Evolutionary conservation across 2,888 invertebrate genomes (phyloP).

Genomic region (Imbricaverruca yamaguchii): DNA sequence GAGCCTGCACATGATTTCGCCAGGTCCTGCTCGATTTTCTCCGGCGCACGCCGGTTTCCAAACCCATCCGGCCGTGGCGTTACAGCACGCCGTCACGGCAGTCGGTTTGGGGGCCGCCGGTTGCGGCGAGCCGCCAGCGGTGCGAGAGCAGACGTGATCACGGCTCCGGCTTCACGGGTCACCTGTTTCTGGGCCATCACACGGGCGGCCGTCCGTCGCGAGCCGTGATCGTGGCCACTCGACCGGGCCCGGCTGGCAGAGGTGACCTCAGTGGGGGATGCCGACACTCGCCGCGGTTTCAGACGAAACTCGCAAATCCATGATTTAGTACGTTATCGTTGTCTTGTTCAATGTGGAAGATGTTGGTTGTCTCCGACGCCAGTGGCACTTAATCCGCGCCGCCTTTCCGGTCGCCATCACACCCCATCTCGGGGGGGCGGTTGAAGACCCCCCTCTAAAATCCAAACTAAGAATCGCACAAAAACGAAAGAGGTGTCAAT

Average conservation of each 20-base stretch:
- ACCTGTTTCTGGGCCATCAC: background rate
- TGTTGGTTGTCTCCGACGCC: too few species aligned
- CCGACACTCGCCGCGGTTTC: background rate
- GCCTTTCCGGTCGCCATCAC: too few species aligned
- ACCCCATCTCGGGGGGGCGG: too few species aligned
- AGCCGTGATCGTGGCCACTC: background rate
- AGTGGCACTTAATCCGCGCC: too few species aligned
- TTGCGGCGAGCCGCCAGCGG: background rate
- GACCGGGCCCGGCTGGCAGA: background rate
- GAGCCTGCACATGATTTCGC: too few species aligned
- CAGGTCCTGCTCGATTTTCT: background rate
- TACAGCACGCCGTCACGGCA: background rate
- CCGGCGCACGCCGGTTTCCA: conserved; percentile 4
- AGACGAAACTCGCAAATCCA: too few species aligned
- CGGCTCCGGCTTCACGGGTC: background rate
- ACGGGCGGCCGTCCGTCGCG: background rate
- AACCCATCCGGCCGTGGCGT: background rate
- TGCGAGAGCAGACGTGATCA: background rate
- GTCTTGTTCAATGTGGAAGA: too few species aligned
- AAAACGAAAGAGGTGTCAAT: too few species aligned
- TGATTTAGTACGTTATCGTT: too few species aligned
- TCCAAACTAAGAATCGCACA: too few species aligned
- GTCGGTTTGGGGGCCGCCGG: background rate
- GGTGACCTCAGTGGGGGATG: background rate
- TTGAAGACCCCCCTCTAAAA: too few species aligned